A percentile compares a stretch with the other conserved stretches of the same genome.
Evolutionary conservation across 1,140 invertebrate genomes (phyloP).

Genomic region (Gryon sp.): DNA sequence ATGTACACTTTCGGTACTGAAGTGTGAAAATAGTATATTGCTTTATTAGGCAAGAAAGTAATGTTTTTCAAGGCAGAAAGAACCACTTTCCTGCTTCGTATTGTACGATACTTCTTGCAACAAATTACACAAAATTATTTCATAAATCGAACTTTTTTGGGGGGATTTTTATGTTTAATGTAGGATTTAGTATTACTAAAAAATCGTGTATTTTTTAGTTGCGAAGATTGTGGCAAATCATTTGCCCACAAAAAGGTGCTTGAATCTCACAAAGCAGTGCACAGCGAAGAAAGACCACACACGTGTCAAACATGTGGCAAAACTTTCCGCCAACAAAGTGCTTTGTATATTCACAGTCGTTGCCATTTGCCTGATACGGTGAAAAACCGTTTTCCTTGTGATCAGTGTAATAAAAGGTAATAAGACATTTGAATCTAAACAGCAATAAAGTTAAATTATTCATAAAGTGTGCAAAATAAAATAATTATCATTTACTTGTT

Average conservation of each 20-base stretch:
- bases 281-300: conserved; percentile 79
- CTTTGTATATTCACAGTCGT: conserved; percentile 79
- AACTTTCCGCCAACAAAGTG: conserved; percentile 80
- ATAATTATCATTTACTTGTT: neutral
- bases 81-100: too few relatives aligned
- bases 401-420: conserved; percentile 81
- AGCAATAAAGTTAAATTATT: too few relatives aligned
- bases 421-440: too few relatives aligned
- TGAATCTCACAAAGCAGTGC: conserved; percentile 78
- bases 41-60: too few relatives aligned
- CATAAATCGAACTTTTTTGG: too few relatives aligned
- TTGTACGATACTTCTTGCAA: too few relatives aligned
- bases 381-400: conserved; percentile 81
- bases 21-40: too few relatives aligned
- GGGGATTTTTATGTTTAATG: too few relatives aligned
- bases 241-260: conserved; percentile 80
- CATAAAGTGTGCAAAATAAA: neutral
- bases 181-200: neutral
- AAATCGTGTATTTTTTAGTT: conserved; percentile 67
- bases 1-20: too few relatives aligned
- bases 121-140: too few relatives aligned
- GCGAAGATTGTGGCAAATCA: conserved; percentile 81
- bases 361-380: conserved; percentile 81
- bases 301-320: conserved; percentile 81
- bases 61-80: too few relatives aligned